These are phyloP conservation scores for Speoplatyrhinus poulsoni DNA, from an alignment of 2,113 vertebrate species.

Conservation along the genomic window DNA sequence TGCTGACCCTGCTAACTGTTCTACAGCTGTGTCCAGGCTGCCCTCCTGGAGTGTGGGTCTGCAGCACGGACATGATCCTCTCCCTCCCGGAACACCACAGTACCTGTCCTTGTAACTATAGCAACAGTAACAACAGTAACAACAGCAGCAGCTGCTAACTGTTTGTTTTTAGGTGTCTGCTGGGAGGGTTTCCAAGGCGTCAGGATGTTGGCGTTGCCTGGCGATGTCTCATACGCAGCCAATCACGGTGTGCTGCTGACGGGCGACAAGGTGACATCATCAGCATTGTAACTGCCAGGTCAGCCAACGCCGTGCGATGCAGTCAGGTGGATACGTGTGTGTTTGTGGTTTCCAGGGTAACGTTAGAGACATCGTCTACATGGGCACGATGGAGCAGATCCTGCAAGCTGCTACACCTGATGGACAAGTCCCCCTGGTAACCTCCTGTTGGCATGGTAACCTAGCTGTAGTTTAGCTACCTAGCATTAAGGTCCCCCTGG, in stretches of 20 bases:
- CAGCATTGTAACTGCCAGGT: background rate
- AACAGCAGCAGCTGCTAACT: background rate
- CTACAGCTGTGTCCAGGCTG: slow-evolving; percentile 86
- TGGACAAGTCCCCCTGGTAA: slow-evolving; percentile 87
- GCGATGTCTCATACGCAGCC: slow-evolving; percentile 80
- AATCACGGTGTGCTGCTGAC: slow-evolving; percentile 87
- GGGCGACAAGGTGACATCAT: slow-evolving; percentile 74
- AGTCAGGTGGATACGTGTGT: slow-evolving; percentile 11
- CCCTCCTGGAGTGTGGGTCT: slow-evolving; percentile 92
- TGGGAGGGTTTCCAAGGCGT: slow-evolving; percentile 87
- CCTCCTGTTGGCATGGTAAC: background rate
- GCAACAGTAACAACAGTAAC: background rate
- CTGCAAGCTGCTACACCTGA: slow-evolving; percentile 73
- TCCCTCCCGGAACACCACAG: slow-evolving; percentile 76
- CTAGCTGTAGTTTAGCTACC: background rate
- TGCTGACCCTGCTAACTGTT: background rate
- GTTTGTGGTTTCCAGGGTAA: slow-evolving; percentile 68
- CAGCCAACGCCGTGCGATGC: background rate
- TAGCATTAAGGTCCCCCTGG: no score
- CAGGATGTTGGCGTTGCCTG: slow-evolving; percentile 83
- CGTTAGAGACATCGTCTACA: slow-evolving; percentile 87
- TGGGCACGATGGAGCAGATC: slow-evolving; percentile 78
- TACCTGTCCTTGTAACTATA: slow-evolving; percentile 54
- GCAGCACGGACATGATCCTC: slow-evolving; percentile 93
- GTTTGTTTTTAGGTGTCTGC: slow-evolving; percentile 72